Evolutionary conservation across 2,797 vertebrate genomes (phyloP).

Genomic region (Amblyopsis hoosieri): DNA sequence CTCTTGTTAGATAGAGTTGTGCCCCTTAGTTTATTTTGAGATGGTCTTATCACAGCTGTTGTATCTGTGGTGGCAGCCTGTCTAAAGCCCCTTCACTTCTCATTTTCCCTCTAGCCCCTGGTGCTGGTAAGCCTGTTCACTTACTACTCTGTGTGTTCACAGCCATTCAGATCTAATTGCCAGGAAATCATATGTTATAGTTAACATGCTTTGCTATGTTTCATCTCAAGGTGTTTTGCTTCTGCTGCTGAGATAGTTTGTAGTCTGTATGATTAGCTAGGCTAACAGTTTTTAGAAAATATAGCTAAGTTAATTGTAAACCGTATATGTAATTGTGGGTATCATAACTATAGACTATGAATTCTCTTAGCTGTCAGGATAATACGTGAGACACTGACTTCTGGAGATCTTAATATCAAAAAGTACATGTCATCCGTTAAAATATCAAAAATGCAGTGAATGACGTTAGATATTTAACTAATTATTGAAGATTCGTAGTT

Average conservation of each 20-base stretch:
- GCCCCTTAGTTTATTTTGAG: constrained; percentile 80
- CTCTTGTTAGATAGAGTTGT: constrained; percentile 45
- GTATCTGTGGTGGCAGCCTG: constrained; percentile 62
- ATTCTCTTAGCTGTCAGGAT: too few relatives aligned
- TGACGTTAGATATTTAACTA: constrained; percentile 15
- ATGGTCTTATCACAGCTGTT: constrained; percentile 80
- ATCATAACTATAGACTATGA: too few relatives aligned
- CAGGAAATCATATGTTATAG: neutral
- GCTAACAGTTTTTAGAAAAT: too few relatives aligned
- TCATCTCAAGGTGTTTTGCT: neutral
- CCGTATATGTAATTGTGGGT: too few relatives aligned
- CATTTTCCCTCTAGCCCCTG: constrained; percentile 60
- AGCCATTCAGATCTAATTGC: constrained; percentile 31
- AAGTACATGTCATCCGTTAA: constrained; percentile 14
- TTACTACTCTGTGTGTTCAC: constrained; percentile 35
- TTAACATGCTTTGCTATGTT: constrained; percentile 7
- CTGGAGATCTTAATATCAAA: constrained; percentile 16
- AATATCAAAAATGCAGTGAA: constrained; percentile 22
- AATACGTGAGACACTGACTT: too few relatives aligned
- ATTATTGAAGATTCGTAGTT: constrained; percentile 10
- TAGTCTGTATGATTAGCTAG: too few relatives aligned
- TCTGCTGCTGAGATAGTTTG: too few relatives aligned
- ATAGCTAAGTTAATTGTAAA: too few relatives aligned
- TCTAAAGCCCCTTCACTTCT: constrained; percentile 61
- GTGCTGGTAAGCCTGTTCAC: constrained; percentile 73